phyloP scores from a whole-genome alignment of 2,797 vertebrate genomes.

The Silurus lanzhouensis region DNA sequence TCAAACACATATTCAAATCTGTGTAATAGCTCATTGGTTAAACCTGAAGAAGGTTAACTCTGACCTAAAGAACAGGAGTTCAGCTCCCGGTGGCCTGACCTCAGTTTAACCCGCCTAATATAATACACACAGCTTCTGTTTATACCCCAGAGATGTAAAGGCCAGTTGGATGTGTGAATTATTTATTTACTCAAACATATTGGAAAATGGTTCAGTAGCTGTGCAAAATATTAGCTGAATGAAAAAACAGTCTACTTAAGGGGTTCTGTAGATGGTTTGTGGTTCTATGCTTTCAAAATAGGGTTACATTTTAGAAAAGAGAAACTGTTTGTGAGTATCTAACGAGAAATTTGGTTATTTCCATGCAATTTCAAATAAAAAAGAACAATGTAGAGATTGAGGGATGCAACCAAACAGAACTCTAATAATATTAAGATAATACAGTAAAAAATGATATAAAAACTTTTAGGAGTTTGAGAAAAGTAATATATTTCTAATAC shows the following conservation, averaged over 20 bases:
- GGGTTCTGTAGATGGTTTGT: background rate
- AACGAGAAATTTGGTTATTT: background rate
- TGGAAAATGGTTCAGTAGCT: slow-evolving; percentile 17
- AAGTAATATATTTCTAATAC: background rate
- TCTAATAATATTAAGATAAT: background rate
- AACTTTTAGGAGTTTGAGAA: background rate
- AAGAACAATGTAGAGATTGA: background rate
- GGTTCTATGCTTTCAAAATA: background rate
- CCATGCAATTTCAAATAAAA: background rate
- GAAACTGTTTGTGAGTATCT: background rate
- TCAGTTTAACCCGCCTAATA: slow-evolving; percentile 39
- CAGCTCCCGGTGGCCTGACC: slow-evolving; percentile 37
- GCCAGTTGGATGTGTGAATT: slow-evolving; percentile 31
- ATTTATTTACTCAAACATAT: slow-evolving; percentile 48
- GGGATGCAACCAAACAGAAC: no score
- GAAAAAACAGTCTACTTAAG: background rate
- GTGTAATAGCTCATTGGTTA: slow-evolving; percentile 14
- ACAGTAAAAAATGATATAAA: background rate
- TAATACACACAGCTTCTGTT: slow-evolving; percentile 19
- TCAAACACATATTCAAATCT: background rate
- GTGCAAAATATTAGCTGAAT: background rate
- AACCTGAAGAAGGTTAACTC: slow-evolving; percentile 4
- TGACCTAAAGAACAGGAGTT: slow-evolving; percentile 14
- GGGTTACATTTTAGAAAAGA: background rate
- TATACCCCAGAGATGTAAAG: slow-evolving; percentile 9